Base-by-base conservation (phyloP, 2,888 invertebrate genomes). In the Drosophila paranaensis region DNA sequence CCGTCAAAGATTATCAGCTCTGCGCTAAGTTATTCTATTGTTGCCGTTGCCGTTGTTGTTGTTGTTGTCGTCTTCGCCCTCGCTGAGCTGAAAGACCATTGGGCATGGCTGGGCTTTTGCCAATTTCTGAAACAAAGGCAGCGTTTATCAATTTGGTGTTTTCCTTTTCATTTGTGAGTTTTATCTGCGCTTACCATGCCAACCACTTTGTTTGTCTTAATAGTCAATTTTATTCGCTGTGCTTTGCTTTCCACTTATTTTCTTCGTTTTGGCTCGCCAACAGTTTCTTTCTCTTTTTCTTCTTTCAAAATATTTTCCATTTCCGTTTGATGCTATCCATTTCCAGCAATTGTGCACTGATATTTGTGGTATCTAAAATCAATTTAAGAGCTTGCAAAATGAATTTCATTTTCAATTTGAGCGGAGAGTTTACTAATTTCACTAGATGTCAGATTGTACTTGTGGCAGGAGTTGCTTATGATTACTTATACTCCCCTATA, bases 111-210 rank as follows among this genome's bases (percentile, higher is more conserved):
- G 55, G 11, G 30, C 30, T 30, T 20, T 50, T 33, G 55, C 53
- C 50, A 54, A 63, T 48, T 39, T 39, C 71, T 53, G 20, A 66
- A 54, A 60, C 76, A 71, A 71, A 70, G 65, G 73, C 70, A 63
- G 46, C 80, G 65, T 74, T 71, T 82, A 82, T 84, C 85, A 82
- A 81, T 81, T 81, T 81, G 74, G 67, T 74, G 82, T 76, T 82
- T 63, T 76, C 80, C 77, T 74, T 81, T 67, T 62, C 75, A 74
- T 69, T 74, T 53, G 55, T 39, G 63, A 42, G 45, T 53, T 63
- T 73, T 74, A 74, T 74, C 73, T 74, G 4, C 42, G 57, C 57
- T 63, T 55, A n/a, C 54, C 74, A 73, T 51, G 61, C 66, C 43
- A 37, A 53, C 60, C 60, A 51, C 43, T 75, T 67, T 67, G 51